Conservation (phyloP, 2,888 invertebrate genomes). For the Trypoxylon attenuatum region DNA sequence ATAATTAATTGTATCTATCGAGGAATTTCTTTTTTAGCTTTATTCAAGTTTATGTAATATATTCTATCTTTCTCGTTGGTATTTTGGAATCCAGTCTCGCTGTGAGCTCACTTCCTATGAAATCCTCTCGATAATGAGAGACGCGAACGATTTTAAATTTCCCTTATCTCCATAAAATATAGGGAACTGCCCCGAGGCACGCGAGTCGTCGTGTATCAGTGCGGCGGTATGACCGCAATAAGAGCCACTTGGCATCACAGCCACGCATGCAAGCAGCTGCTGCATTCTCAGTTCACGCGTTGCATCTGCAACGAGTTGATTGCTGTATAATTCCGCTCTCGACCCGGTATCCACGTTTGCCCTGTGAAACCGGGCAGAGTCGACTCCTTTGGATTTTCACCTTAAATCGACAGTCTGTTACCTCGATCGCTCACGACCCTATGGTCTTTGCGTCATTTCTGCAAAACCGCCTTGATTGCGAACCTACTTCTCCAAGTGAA, state of each 20-base stretch:
- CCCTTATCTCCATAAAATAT: background rate
- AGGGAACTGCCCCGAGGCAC: background rate
- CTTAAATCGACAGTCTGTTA: no score
- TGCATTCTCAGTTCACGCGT: conserved; percentile 26
- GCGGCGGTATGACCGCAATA: conserved; percentile 17
- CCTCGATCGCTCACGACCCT: no score
- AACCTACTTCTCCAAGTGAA: no score
- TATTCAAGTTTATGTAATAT: background rate
- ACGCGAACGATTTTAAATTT: background rate
- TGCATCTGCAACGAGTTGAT: conserved; percentile 36
- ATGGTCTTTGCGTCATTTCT: no score
- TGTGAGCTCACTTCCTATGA: background rate
- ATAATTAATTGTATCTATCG: no score
- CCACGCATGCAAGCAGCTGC: conserved; percentile 35
- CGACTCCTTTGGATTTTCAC: no score
- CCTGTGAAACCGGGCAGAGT: no score
- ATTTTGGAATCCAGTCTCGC: no score
- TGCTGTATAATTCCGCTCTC: conserved; percentile 29
- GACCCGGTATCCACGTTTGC: conserved; percentile 2
- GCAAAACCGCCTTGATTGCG: no score
- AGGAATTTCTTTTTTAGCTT: no score
- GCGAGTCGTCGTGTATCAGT: conserved; percentile 13
- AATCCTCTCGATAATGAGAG: background rate
- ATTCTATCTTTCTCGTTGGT: no score
- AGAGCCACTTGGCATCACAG: conserved; percentile 25